Conservation (phyloP, 2,113 vertebrate species). For the Eira barbara region DNA sequence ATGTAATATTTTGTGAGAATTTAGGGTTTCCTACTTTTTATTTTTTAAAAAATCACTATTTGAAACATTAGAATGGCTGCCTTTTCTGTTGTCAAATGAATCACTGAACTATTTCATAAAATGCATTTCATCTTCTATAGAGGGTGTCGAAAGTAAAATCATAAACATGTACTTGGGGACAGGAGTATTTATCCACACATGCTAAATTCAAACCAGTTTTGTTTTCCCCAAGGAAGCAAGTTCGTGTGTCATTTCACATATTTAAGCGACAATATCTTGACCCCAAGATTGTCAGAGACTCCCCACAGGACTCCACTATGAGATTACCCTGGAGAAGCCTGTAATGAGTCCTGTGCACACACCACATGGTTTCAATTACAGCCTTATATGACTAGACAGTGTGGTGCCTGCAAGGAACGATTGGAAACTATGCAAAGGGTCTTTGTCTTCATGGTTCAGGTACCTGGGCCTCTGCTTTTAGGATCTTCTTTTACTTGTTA, state of each 20-base stretch:
- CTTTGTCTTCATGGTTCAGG: conserved; percentile 77
- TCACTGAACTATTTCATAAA: conserved; percentile 64
- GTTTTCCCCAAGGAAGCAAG: conserved; percentile 57
- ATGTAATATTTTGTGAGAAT: conserved; percentile 40
- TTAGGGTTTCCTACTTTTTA: conserved; percentile 16
- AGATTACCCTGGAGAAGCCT: conserved; percentile 63
- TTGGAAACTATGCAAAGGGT: conserved; percentile 69
- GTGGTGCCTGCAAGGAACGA: conserved; percentile 78
- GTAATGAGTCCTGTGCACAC: conserved; percentile 77
- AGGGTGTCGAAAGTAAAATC: conserved; percentile 57
- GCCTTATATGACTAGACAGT: conserved; percentile 80
- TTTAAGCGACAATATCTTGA: conserved; percentile 68
- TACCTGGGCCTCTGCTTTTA: conserved; percentile 71
- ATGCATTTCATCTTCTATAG: conserved; percentile 63
- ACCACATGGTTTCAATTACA: conserved; percentile 82
- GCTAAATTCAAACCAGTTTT: conserved; percentile 47
- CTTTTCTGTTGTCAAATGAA: conserved; percentile 35
- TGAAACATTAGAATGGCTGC: neutral
- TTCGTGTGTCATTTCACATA: conserved; percentile 52
- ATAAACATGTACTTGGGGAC: neutral
- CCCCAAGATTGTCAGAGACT: conserved; percentile 71
- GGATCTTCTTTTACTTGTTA: neutral
- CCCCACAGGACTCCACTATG: conserved; percentile 70
- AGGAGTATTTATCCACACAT: conserved; percentile 10
- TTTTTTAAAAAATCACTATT: conserved; percentile 22